These are phyloP conservation scores for Eilema sororculum DNA, from an alignment of 2,888 invertebrate genomes.

Conservation along the genomic window DNA sequence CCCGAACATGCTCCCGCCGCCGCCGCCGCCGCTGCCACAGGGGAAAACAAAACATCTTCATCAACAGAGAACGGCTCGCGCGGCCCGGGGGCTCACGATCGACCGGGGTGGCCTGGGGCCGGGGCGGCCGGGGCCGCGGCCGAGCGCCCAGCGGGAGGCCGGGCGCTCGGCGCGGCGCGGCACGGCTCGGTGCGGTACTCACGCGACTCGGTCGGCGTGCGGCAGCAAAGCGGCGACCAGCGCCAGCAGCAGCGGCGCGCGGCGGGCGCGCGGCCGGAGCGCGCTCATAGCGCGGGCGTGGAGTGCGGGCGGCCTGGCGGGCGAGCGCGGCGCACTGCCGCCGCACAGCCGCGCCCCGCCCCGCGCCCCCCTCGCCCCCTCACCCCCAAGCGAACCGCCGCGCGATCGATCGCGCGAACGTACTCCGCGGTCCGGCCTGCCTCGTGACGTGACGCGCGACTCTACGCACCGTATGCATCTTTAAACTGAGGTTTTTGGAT, in stretches of 20 bases:
- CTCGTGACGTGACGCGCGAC: conserved; percentile 2
- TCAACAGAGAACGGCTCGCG: conserved; percentile 16
- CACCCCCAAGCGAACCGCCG: no score
- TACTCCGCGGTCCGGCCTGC: conserved; percentile 24
- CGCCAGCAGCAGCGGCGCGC: conserved; percentile 62
- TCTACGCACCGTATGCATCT: not conserved
- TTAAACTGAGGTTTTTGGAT: not conserved
- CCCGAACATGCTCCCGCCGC: conserved; percentile 90
- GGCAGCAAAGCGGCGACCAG: conserved; percentile 62
- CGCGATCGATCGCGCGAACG: conserved; percentile 29
- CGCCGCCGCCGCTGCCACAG: conserved; percentile 89
- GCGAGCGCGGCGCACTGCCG: conserved; percentile 57
- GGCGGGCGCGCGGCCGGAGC: conserved; percentile 56
- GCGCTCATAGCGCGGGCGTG: conserved; percentile 57
- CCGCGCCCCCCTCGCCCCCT: conserved; percentile 27
- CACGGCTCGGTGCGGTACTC: conserved; percentile 44
- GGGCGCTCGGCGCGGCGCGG: not conserved
- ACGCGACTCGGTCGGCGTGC: conserved; percentile 66
- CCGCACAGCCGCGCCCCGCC: conserved; percentile 28
- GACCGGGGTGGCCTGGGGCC: conserved; percentile 6
- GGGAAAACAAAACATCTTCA: conserved; percentile 39
- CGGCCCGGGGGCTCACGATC: conserved; percentile 1
- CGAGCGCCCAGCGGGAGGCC: not conserved
- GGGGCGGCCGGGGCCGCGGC: not conserved
- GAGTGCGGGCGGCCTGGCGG: conserved; percentile 45